phyloP scores from a whole-genome alignment of 2,797 vertebrate species.

The Luscinia luscinia region DNA sequence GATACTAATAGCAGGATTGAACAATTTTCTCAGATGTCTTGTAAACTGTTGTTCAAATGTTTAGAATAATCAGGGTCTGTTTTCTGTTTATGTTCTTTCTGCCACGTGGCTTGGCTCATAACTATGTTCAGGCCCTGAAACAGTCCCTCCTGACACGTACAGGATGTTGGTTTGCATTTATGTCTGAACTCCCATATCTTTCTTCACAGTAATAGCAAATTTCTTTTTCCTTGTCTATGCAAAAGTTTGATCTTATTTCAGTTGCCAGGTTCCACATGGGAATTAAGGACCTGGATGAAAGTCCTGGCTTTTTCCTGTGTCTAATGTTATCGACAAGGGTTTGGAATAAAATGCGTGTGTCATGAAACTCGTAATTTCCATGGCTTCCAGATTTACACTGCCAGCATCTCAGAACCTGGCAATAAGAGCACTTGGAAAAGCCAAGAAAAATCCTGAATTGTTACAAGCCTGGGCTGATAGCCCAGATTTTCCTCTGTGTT shows the following conservation, averaged over 20 bases:
- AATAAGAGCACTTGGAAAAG: neutral
- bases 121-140: neutral
- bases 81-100: neutral
- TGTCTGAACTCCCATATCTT: neutral
- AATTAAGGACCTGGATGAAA: constrained; percentile 36
- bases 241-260: constrained; percentile 7
- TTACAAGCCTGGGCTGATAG: constrained; percentile 32
- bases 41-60: neutral
- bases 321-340: neutral
- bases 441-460: constrained; percentile 39
- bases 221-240: neutral
- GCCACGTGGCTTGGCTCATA: neutral
- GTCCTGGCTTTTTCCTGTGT: constrained; percentile 7
- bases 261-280: constrained; percentile 1
- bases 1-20: neutral
- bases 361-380: constrained; percentile 45
- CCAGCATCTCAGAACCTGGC: constrained; percentile 35
- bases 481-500: constrained; percentile 6
- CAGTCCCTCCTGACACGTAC: neutral
- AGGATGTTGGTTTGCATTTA: neutral
- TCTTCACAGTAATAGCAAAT: neutral
- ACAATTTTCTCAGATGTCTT: neutral
- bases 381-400: constrained; percentile 45
- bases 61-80: neutral
- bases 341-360: constrained; percentile 11